These are phyloP conservation scores for Lordiphosa fenestrarum DNA, from an alignment of 2,888 invertebrate species.

Conservation along the genomic window DNA sequence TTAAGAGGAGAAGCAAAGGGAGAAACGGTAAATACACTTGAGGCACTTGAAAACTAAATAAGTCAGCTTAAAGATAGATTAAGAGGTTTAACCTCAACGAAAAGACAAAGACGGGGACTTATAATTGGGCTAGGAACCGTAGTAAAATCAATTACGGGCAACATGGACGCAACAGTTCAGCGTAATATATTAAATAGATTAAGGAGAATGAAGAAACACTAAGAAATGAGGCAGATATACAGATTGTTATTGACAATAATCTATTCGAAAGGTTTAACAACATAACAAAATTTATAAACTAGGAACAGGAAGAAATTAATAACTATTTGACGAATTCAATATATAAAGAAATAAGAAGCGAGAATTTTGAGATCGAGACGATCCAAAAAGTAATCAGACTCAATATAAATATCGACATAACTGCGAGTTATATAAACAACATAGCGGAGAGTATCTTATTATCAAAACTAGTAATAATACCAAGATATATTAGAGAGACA, in stretches of 20 bases:
- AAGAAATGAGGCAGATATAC: not conserved
- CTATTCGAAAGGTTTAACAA: not conserved
- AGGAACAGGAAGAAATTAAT: slow-evolving; percentile 2
- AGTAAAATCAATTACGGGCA: no score
- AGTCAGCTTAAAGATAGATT: no score
- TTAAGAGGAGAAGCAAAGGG: not conserved
- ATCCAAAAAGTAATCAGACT: not conserved
- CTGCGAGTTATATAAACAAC: not conserved
- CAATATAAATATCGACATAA: not conserved
- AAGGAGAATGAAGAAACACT: not conserved
- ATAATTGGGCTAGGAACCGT: no score
- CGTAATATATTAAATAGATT: not conserved
- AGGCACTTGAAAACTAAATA: not conserved
- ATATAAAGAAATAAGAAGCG: no score
- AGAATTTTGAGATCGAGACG: not conserved
- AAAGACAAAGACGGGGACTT: no score
- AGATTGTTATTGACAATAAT: not conserved
- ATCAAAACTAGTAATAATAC: not conserved
- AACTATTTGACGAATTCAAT: not conserved
- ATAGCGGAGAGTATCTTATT: not conserved
- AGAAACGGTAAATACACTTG: slow-evolving; percentile 6
- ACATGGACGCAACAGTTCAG: no score
- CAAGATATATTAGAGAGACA: no score
- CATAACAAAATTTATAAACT: not conserved
- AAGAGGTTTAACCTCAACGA: no score